These are phyloP conservation scores for Drosophila tani DNA, from an alignment of 1,140 invertebrate genomes.

Conservation along the genomic window DNA sequence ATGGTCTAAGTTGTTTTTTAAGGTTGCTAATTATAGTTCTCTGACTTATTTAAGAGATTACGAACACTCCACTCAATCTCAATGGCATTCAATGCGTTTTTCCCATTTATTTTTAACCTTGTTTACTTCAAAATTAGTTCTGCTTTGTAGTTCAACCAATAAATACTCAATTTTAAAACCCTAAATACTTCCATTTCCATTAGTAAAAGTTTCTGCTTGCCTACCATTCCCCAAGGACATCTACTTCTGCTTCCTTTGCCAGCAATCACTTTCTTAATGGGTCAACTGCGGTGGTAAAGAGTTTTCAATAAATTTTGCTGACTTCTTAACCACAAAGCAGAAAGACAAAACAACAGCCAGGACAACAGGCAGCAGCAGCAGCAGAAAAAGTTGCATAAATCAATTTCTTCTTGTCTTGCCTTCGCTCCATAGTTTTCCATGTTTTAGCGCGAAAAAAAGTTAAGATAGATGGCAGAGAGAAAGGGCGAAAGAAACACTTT, in stretches of 20 bases:
- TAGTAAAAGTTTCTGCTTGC: conserved; percentile 43
- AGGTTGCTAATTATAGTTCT: too few species aligned
- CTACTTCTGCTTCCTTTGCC: neutral
- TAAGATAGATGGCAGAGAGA: conserved; percentile 6
- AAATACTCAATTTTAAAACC: conserved; percentile 52
- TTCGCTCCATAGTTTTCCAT: conserved; percentile 19
- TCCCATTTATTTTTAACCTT: neutral
- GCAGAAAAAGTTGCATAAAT: conserved; percentile 67
- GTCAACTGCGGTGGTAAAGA: conserved; percentile 59
- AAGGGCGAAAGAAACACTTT: conserved; percentile 50
- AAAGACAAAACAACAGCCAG: conserved; percentile 6
- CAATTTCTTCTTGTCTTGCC: conserved; percentile 53
- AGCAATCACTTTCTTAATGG: conserved; percentile 62
- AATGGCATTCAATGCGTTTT: too few species aligned
- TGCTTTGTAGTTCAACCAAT: neutral
- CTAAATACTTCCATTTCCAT: conserved; percentile 66
- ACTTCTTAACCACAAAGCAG: conserved; percentile 45
- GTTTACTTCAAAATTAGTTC: neutral
- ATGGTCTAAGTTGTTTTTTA: too few species aligned
- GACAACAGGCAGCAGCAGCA: conserved; percentile 9
- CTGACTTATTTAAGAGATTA: too few species aligned
- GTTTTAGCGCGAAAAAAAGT: conserved; percentile 54
- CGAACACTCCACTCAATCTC: too few species aligned
- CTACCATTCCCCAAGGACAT: neutral
- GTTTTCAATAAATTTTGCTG: conserved; percentile 69